phyloP scores from a whole-genome alignment of 2,797 vertebrate species.

The Lemur catta region DNA sequence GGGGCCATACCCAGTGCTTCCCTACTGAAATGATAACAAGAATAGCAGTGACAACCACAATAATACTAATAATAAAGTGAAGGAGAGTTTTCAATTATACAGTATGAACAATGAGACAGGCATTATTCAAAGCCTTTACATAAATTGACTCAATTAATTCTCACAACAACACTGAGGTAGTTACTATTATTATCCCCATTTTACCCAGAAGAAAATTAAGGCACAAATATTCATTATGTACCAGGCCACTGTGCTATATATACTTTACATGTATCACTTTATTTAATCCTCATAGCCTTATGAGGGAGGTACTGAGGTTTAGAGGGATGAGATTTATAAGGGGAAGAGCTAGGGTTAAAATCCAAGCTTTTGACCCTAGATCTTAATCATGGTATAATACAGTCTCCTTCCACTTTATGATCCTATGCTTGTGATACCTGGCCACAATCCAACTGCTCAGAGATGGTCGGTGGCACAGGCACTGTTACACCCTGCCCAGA shows the following conservation, averaged over 20 bases:
- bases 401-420: background rate
- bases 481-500: background rate
- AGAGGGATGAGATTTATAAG: background rate
- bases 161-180: background rate
- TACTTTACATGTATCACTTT: background rate
- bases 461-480: background rate
- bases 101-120: background rate
- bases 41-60: background rate
- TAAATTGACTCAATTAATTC: background rate
- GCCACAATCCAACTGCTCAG: background rate
- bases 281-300: background rate
- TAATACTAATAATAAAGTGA: background rate
- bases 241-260: background rate
- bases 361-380: background rate
- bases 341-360: background rate
- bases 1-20: background rate
- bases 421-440: background rate
- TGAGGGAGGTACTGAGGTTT: background rate
- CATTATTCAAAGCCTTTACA: background rate
- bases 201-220: background rate
- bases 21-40: background rate
- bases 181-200: background rate
- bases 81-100: background rate
- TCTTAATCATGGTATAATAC: background rate
- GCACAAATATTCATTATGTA: background rate